Base-by-base conservation (phyloP, 1,140 invertebrate species). In the Drosophila virilis region DNA sequence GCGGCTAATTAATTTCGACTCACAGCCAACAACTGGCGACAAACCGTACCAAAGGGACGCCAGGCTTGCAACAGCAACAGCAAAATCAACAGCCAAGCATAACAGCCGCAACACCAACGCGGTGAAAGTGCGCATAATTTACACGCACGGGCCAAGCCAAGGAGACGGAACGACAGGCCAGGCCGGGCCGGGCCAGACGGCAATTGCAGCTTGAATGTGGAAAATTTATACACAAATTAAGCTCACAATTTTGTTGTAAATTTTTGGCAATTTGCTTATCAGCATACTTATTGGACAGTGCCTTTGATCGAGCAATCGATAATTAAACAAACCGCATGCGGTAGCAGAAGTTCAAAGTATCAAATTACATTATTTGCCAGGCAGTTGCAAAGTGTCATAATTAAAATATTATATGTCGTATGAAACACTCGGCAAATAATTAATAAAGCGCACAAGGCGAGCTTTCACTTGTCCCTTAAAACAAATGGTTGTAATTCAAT, bases 51-150 rank as follows among this genome's bases (percentile, higher is more conserved):
- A 78, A 78, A 78, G 71, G 76, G 83, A 66, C 72, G 22, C 46
- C 71, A 61, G 50, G 40, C 62, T 32, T 57, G 62, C 69, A 61
- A 66, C 69, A 61, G 51, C 76, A 74, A 28, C 35, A 28, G 52
- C 76, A 74, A 28, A 28, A 28, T 43, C 9, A 46, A 46, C 45
- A 50, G 55, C 59, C 13, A n/a, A 13, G 37, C 48, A 51, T 37
- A 58, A 58, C 5, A 15, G 57, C 43, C 57, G 69, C 54, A 48
- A 76, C 65, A 60, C 46, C 59, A 69, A 65, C 42, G 58, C 72
- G 85, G 84, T 90, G 85, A 89, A 89, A 89, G 84, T 89, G 80
- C 55, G 85, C 84, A 84, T 88, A 89, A 84, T 80, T 88, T 82
- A 88, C 84, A 83, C 80, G 67, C 77, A 77, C 52, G 59, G 57